A percentile compares a stretch with the other conserved stretches of the same genome.
phyloP scores from a whole-genome alignment of 2,113 vertebrate genomes.

The Paramormyrops kingsleyae region DNA sequence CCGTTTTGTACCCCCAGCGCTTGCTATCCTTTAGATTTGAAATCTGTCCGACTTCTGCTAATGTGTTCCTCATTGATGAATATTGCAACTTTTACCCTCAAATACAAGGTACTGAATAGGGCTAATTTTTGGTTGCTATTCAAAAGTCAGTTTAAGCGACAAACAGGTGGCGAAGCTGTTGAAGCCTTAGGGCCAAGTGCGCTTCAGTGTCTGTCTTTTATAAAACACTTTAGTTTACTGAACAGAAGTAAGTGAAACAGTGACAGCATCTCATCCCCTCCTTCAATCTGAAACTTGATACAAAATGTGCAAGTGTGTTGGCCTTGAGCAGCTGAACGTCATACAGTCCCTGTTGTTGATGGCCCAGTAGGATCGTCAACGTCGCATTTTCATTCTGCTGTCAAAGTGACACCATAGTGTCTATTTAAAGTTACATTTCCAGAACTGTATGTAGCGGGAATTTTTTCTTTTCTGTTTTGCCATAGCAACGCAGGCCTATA shows the following conservation, averaged over 20 bases:
- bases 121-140: background rate
- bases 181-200: background rate
- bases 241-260: background rate
- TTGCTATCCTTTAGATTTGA: background rate
- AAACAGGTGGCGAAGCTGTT: background rate
- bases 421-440: background rate
- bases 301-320: background rate
- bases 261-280: background rate
- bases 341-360: background rate
- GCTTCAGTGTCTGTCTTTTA: background rate
- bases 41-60: background rate
- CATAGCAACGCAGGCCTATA: background rate
- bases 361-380: background rate
- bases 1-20: background rate
- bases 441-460: background rate
- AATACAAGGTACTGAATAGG: background rate
- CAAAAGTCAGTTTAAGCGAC: background rate
- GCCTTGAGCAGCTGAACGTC: background rate
- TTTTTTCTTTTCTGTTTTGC: background rate
- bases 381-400: background rate
- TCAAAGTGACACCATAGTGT: background rate
- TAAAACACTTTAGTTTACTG: background rate
- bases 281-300: background rate
- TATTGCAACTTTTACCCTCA: background rate
- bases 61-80: background rate